These are phyloP conservation scores for Delia radicum DNA, from an alignment of 1,140 invertebrate species.

Conservation along the genomic window DNA sequence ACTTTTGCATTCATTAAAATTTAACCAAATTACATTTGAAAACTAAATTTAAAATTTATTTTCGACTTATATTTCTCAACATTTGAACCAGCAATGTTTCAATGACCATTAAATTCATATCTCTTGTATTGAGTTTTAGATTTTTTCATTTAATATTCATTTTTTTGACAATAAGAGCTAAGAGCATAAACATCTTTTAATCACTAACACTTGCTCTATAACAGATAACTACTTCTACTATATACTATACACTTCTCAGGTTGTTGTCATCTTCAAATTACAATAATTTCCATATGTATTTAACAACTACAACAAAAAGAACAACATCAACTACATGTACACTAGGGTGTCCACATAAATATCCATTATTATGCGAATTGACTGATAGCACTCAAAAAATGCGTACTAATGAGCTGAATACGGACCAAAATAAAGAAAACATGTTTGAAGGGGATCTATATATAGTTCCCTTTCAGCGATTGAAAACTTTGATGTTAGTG, in stretches of 20 bases:
- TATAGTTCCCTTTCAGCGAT: no score
- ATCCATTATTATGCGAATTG: no score
- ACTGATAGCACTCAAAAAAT: no score
- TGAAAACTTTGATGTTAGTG: no score
- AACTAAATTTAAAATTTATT: no score
- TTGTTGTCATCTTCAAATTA: conserved; percentile 5
- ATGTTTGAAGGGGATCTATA: no score
- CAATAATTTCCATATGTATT: conserved; percentile 23
- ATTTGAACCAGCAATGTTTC: neutral
- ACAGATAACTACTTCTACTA: neutral
- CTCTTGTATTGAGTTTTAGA: neutral
- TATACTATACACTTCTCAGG: neutral
- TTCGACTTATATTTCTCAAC: neutral
- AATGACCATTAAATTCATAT: neutral
- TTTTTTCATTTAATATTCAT: neutral
- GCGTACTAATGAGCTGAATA: no score
- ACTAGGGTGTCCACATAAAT: neutral
- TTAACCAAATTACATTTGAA: no score
- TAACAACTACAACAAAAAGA: conserved; percentile 3
- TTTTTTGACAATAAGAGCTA: neutral
- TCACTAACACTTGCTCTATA: neutral
- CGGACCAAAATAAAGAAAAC: no score
- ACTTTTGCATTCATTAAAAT: no score
- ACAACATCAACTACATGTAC: neutral
- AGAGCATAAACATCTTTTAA: neutral